Percentiles rank a stretch among this genome's conserved stretches.
These are phyloP conservation scores for Thymelicus sylvestris DNA, from an alignment of 2,888 invertebrate species.

Conservation along the genomic window DNA sequence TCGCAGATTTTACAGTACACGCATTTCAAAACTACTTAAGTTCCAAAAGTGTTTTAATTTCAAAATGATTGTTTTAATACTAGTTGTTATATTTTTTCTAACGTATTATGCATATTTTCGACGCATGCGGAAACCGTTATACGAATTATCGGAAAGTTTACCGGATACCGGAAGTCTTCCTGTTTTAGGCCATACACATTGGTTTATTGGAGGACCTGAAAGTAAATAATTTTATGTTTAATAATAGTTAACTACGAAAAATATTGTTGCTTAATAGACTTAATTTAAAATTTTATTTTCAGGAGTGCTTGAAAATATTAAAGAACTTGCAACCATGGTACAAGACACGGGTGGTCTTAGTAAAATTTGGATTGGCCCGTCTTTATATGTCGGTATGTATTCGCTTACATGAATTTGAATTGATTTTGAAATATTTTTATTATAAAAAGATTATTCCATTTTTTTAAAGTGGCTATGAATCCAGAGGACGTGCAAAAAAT, in stretches of 20 bases:
- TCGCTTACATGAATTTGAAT: not conserved
- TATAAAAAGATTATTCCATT: not conserved
- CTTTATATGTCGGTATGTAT: slow-evolving; percentile 63
- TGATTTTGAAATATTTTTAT: too few species aligned
- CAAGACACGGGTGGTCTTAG: slow-evolving; percentile 53
- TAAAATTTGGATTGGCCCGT: slow-evolving; percentile 67
- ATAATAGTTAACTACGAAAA: not conserved
- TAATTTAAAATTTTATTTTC: slow-evolving; percentile 45
- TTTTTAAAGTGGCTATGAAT: slow-evolving; percentile 59
- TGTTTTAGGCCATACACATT: slow-evolving; percentile 66
- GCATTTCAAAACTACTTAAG: slow-evolving; percentile 4
- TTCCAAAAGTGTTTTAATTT: not conserved
- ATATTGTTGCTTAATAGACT: not conserved
- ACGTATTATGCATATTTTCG: slow-evolving; percentile 63
- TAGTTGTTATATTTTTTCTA: slow-evolving; percentile 52
- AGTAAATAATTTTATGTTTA: slow-evolving; percentile 50
- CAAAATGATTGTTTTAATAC: slow-evolving; percentile 57
- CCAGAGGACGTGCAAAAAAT: slow-evolving; percentile 69
- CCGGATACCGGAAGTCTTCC: slow-evolving; percentile 60
- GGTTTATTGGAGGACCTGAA: slow-evolving; percentile 72
- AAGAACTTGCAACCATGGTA: slow-evolving; percentile 47
- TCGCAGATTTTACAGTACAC: slow-evolving; percentile 39
- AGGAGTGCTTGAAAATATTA: slow-evolving; percentile 63
- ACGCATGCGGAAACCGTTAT: slow-evolving; percentile 55
- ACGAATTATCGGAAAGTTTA: slow-evolving; percentile 58